Conservation (phyloP, 1,140 invertebrate species). For the Ylistrum balloti region DNA sequence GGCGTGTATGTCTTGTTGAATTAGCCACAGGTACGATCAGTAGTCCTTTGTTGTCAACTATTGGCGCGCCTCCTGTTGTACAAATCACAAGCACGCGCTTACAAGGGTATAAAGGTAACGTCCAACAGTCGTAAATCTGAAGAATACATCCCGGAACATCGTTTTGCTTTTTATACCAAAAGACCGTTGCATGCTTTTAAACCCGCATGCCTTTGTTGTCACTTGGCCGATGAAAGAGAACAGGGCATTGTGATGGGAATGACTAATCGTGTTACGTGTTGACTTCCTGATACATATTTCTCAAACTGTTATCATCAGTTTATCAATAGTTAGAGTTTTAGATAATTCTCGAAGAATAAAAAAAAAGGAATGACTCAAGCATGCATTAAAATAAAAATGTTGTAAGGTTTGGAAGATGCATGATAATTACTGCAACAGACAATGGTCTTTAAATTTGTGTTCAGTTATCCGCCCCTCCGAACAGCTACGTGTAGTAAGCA, state of each 20-base stretch:
- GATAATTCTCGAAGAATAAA: too few relatives aligned
- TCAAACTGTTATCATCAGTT: too few relatives aligned
- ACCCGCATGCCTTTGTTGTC: not conserved
- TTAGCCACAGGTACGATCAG: not conserved
- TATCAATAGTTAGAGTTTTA: too few relatives aligned
- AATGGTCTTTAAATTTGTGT: too few relatives aligned
- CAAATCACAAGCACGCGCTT: not conserved
- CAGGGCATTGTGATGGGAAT: not conserved
- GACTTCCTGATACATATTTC: not conserved
- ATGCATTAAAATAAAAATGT: too few relatives aligned
- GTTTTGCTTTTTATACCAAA: not conserved
- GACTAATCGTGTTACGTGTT: not conserved
- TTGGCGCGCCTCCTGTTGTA: not conserved
- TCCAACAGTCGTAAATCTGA: not conserved
- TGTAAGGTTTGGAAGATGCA: too few relatives aligned
- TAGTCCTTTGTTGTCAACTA: not conserved
- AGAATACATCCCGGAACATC: not conserved
- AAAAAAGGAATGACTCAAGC: too few relatives aligned
- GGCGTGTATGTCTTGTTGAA: constrained; percentile 7
- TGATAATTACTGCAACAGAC: too few relatives aligned
- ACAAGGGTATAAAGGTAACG: not conserved
- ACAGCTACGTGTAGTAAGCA: too few relatives aligned
- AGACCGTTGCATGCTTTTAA: not conserved
- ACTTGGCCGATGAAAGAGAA: not conserved
- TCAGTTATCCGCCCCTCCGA: too few relatives aligned